These are phyloP conservation scores for Notoglanidium macrostoma DNA, from an alignment of 2,797 vertebrate genomes.

Conservation along the genomic window DNA sequence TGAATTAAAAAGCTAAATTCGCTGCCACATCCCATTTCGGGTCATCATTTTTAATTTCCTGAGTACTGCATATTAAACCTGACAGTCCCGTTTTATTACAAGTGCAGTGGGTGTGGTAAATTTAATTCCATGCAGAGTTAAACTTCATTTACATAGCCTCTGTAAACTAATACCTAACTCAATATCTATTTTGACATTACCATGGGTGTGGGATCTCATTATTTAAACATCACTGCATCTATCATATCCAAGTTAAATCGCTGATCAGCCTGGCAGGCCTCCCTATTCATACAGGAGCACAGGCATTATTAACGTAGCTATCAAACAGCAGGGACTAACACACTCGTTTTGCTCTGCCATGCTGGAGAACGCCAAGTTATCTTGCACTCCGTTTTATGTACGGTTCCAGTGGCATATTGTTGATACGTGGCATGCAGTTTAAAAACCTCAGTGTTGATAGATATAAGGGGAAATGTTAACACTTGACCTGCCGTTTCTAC, in stretches of 20 bases:
- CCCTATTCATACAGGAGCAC: constrained; percentile 17
- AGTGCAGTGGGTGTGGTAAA: constrained; percentile 38
- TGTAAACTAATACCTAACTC: constrained; percentile 33
- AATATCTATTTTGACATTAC: constrained; percentile 7
- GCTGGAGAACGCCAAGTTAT: constrained; percentile 28
- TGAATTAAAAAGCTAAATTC: constrained; percentile 53
- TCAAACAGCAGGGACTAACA: constrained; percentile 36
- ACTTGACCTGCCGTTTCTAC: constrained; percentile 53
- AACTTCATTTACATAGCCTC: constrained; percentile 36
- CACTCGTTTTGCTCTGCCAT: constrained; percentile 13
- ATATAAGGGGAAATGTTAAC: constrained; percentile 44
- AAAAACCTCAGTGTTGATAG: constrained; percentile 47
- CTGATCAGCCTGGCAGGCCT: constrained; percentile 10
- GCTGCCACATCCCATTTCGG: constrained; percentile 30
- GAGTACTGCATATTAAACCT: constrained; percentile 20
- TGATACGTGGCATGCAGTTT: constrained; percentile 54
- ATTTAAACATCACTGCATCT: constrained; percentile 36
- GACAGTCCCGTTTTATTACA: constrained; percentile 41
- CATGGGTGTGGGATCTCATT: constrained; percentile 12
- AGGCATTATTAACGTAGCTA: constrained; percentile 20
- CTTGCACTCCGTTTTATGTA: constrained; percentile 23
- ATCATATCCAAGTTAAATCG: constrained; percentile 20
- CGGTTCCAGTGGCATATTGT: constrained; percentile 29
- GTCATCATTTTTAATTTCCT: constrained; percentile 45
- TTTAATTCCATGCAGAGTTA: constrained; percentile 36